A percentile compares a stretch with the other conserved stretches of the same genome.
Conservation (phyloP, 2,797 vertebrate genomes). For the Antennarius maculatus region DNA sequence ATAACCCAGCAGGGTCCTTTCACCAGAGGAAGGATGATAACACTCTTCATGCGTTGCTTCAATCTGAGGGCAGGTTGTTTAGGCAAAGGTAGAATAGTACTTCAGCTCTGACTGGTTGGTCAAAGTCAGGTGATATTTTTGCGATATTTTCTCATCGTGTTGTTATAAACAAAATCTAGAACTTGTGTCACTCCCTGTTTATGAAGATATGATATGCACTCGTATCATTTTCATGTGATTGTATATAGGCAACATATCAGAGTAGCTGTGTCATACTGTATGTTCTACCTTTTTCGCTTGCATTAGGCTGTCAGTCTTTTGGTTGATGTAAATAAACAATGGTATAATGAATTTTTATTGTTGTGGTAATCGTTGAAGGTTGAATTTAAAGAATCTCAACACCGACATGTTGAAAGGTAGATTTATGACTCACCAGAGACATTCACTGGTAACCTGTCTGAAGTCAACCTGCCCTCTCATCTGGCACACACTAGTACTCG, state of each 20-base stretch:
- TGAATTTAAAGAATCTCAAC: not conserved
- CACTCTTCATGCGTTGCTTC: not conserved
- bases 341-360: no score
- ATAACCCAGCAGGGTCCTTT: not conserved
- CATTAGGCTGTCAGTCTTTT: no score
- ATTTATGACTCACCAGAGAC: conserved; percentile 1
- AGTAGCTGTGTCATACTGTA: no score
- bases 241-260: no score
- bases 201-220: no score
- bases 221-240: no score
- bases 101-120: not conserved
- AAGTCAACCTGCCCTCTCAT: conserved; percentile 14
- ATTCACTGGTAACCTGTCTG: conserved; percentile 10
- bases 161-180: not conserved
- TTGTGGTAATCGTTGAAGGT: no score
- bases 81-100: not conserved
- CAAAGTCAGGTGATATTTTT: conserved; percentile 3
- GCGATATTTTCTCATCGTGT: not conserved
- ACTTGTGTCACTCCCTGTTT: not conserved
- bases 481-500: conserved; percentile 16
- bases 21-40: not conserved
- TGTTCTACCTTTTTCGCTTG: no score
- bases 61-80: not conserved
- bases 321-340: no score
- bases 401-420: not conserved